Percentiles rank a stretch among this genome's conserved stretches.
Evolutionary conservation across 2,113 vertebrate genomes (phyloP).

Genomic region (Trachemys scripta): DNA sequence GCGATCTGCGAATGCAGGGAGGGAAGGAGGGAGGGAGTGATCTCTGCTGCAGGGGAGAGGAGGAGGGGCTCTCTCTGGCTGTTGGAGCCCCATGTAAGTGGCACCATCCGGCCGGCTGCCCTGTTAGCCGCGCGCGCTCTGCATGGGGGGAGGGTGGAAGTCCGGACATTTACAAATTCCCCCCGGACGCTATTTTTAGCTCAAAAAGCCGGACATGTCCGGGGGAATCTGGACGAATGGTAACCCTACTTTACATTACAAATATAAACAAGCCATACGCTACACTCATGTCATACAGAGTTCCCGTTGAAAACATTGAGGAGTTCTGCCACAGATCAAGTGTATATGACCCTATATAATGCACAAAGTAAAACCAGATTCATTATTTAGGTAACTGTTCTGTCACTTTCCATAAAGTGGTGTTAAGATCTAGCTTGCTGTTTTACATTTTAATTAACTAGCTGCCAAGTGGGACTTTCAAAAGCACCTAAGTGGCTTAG

Average conservation of each 20-base stretch:
- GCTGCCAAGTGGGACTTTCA: not conserved
- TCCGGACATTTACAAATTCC: too few species aligned
- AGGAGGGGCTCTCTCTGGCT: too few species aligned
- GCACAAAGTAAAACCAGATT: not conserved
- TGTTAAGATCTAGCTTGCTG: not conserved
- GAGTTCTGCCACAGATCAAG: not conserved
- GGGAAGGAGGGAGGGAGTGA: too few species aligned
- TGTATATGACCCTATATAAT: not conserved
- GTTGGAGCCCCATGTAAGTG: too few species aligned
- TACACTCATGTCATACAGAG: not conserved
- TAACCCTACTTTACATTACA: not conserved
- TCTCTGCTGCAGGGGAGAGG: too few species aligned
- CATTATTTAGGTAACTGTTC: not conserved
- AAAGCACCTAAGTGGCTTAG: not conserved
- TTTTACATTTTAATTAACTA: not conserved
- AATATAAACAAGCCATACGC: not conserved
- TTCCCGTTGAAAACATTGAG: not conserved
- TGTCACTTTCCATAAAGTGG: not conserved
- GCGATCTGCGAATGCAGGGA: too few species aligned
- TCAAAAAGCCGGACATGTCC: too few species aligned
- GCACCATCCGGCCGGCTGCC: too few species aligned
- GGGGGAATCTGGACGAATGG: too few species aligned
- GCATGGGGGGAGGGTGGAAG: too few species aligned
- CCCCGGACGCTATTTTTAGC: too few species aligned
- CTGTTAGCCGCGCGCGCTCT: too few species aligned